These are phyloP conservation scores for Chamaetylas fuelleborni DNA, from an alignment of 2,113 vertebrate genomes.

Conservation along the genomic window DNA sequence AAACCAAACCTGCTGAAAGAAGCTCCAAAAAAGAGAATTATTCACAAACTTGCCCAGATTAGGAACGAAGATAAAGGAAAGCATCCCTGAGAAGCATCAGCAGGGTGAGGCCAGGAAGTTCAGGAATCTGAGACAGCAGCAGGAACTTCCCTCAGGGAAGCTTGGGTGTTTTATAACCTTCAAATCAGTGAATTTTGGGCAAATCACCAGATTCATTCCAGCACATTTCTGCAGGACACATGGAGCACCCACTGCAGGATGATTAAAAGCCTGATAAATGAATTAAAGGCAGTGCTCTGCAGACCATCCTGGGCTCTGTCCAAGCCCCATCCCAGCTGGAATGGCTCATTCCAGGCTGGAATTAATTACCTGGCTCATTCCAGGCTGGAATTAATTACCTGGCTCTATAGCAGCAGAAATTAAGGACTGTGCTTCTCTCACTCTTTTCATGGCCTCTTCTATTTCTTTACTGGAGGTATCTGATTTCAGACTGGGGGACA, in stretches of 20 bases:
- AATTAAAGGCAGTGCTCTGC: background rate
- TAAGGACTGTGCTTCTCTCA: conserved; percentile 94
- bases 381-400: conserved; percentile 66
- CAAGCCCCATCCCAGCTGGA: background rate
- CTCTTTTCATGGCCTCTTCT: conserved; percentile 98
- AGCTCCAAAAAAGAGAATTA: background rate
- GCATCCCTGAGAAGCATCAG: background rate
- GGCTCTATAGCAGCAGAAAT: conserved; percentile 98
- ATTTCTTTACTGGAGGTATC: conserved; percentile 97
- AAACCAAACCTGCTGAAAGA: background rate
- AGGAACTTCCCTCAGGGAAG: background rate
- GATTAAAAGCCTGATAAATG: background rate
- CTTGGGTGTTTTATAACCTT: background rate
- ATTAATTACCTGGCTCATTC: no score
- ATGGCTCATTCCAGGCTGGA: no score
- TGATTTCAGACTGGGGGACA: conserved; percentile 89
- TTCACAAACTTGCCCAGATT: background rate
- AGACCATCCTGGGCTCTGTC: accelerated
- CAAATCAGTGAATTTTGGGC: background rate
- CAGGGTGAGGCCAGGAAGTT: background rate
- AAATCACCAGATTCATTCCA: background rate
- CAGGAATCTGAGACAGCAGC: background rate
- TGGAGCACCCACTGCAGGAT: background rate
- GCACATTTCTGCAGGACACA: background rate
- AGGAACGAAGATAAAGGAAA: background rate